These are phyloP conservation scores for Nephotettix cincticeps DNA, from an alignment of 1,140 invertebrate genomes.

Conservation along the genomic window DNA sequence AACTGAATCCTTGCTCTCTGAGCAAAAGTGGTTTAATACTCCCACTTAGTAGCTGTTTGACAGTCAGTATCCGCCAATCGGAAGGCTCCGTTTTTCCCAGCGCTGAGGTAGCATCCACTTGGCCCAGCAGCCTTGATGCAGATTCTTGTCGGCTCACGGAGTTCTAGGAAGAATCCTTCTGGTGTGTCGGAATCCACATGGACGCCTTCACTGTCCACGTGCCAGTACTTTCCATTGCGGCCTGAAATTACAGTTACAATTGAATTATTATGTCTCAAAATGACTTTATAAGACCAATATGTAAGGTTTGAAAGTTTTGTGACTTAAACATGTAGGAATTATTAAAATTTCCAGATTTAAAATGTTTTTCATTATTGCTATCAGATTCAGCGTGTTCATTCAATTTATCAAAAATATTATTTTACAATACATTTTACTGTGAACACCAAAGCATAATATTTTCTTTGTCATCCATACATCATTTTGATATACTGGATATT, in stretches of 20 bases:
- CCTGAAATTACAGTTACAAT: conserved; percentile 62
- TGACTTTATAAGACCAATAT: no score
- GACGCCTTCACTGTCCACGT: conserved; percentile 82
- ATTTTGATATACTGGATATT: no score
- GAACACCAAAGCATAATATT: no score
- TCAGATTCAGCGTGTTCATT: no score
- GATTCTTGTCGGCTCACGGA: conserved; percentile 87
- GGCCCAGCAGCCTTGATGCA: conserved; percentile 77
- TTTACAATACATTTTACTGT: no score
- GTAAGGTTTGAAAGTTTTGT: no score
- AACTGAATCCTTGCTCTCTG: neutral
- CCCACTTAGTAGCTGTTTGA: conserved; percentile 86
- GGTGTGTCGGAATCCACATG: conserved; percentile 81
- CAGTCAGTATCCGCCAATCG: conserved; percentile 77
- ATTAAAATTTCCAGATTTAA: no score
- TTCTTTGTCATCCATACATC: no score
- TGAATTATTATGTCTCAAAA: no score
- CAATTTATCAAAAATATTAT: no score
- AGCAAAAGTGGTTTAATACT: conserved; percentile 67
- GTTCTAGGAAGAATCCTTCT: conserved; percentile 89
- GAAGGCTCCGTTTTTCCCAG: conserved; percentile 93
- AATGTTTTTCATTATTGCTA: no score
- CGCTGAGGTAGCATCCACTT: conserved; percentile 78
- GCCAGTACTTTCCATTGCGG: conserved; percentile 93
- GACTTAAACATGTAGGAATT: no score